These are phyloP conservation scores for Todiramphus saurophagus DNA, from an alignment of 2,113 vertebrate species.

Conservation along the genomic window DNA sequence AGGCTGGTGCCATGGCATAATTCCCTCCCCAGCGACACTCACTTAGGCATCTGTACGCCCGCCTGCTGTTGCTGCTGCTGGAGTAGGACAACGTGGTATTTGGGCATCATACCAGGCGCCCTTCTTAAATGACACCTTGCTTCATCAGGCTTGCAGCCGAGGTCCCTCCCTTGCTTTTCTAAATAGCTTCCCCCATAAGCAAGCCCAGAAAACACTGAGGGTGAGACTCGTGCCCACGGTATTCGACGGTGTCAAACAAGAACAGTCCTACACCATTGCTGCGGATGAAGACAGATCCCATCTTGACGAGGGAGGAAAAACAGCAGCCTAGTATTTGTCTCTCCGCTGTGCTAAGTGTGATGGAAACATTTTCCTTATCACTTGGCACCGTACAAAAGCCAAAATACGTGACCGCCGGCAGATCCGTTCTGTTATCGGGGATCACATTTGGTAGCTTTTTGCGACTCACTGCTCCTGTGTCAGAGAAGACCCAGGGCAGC, in stretches of 20 bases:
- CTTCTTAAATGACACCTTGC: not conserved
- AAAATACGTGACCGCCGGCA: not conserved
- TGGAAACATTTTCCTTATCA: slow-evolving; percentile 18
- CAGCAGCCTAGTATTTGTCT: not conserved
- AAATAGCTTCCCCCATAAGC: not conserved
- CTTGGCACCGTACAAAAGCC: not conserved
- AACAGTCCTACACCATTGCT: not conserved
- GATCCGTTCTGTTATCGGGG: not conserved
- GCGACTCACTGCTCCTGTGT: not conserved
- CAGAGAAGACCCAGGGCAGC: not conserved
- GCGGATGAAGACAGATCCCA: not conserved
- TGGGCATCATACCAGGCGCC: not conserved
- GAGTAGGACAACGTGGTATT: not conserved
- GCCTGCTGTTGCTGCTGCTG: not conserved
- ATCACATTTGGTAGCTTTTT: not conserved
- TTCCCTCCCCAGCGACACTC: not conserved
- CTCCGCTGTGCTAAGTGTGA: not conserved
- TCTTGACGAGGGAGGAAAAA: not conserved
- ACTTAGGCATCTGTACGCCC: not conserved
- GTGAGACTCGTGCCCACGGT: not conserved
- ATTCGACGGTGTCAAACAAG: not conserved
- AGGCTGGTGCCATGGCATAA: not conserved
- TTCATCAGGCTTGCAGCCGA: not conserved
- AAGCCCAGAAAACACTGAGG: not conserved
- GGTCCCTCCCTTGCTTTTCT: not conserved